Evolutionary conservation across 2,113 vertebrate genomes (phyloP), one percentile per base, ranked within the genome.

Genomic region (Apodemus sylvaticus): DNA sequence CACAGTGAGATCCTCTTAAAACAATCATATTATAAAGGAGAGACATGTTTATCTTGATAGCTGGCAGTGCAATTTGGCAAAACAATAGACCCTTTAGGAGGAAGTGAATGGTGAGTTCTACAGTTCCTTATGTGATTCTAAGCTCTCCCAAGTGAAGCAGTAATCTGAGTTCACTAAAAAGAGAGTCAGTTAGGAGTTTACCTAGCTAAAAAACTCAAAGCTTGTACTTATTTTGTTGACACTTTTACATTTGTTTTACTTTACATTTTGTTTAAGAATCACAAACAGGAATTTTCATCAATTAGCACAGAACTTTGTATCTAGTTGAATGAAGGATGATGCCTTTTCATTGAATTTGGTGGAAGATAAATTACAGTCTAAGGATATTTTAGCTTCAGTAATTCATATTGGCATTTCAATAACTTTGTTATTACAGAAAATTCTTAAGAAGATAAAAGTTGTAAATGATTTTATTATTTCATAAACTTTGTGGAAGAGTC

Each of bases 131-230:
- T 31, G 94, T 55, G 81, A 93, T 89, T 58, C 45, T 20, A 92
- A 8, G 76, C 55, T 90, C 36, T 96, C 91, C 16, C 19, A 87
- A 42, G 60, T 86, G 7, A 96, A 91, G 42, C 55, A 91, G 19
- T 86, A 93, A 93, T 93, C n/a, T 92, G 85, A 82, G 81, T 76
- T 71, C 51, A 86, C 76, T 91, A 62, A 82, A 93, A 94, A 20
- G 22, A 68, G 71, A 95, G 58, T 51, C n/a, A 91, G 45, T 74
- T 91, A 17, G 81, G 14, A 62, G 16, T 81, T 89, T 89, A 85
- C 51, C 79, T 58, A 91, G 64, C 58, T 60, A 58, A 94, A 94
- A 97, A 39, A 5, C 34, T 26, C 3, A 3, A 87, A 92, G 66
- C 22, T 34, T 31, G 42, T 93, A 24, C 24, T 62, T 24, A 7